Percentiles rank a stretch among this genome's conserved stretches.
phyloP scores from a whole-genome alignment of 2,113 vertebrate genomes.

The Ardeotis arabs region DNA sequence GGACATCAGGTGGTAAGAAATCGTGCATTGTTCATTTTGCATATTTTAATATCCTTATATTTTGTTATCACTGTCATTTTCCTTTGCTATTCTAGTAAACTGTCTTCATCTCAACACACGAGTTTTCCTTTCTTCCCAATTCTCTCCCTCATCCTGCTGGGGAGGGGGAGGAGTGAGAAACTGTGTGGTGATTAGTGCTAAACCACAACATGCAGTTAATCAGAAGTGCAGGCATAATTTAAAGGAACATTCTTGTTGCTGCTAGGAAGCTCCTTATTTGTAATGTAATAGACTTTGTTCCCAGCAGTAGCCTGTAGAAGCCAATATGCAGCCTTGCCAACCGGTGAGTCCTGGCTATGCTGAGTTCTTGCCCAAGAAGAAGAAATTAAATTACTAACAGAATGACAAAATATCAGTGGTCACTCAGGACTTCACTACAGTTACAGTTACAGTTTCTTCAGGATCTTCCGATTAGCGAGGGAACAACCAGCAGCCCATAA shows the following conservation, averaged over 20 bases:
- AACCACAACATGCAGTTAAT: not conserved
- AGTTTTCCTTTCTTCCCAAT: no score
- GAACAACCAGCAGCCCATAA: not conserved
- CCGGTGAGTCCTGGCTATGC: rapidly evolving
- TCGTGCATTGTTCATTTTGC: no score
- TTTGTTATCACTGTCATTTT: no score
- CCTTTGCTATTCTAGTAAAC: no score
- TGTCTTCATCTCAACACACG: no score
- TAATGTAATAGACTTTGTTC: not conserved
- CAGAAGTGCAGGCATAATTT: not conserved
- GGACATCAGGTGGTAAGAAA: no score
- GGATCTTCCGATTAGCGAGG: not conserved
- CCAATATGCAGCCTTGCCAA: not conserved
- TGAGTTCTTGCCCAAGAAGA: not conserved
- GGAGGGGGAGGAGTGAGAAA: no score
- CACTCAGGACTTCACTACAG: not conserved
- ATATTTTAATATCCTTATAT: no score
- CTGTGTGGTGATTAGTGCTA: no score
- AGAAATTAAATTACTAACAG: not conserved
- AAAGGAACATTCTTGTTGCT: not conserved
- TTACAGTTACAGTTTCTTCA: not conserved
- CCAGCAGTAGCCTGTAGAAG: not conserved
- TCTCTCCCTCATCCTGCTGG: no score
- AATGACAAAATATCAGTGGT: not conserved
- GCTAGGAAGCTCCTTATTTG: not conserved